Evolutionary conservation across 2,113 vertebrate species (phyloP).

Genomic region (Motacilla alba): DNA sequence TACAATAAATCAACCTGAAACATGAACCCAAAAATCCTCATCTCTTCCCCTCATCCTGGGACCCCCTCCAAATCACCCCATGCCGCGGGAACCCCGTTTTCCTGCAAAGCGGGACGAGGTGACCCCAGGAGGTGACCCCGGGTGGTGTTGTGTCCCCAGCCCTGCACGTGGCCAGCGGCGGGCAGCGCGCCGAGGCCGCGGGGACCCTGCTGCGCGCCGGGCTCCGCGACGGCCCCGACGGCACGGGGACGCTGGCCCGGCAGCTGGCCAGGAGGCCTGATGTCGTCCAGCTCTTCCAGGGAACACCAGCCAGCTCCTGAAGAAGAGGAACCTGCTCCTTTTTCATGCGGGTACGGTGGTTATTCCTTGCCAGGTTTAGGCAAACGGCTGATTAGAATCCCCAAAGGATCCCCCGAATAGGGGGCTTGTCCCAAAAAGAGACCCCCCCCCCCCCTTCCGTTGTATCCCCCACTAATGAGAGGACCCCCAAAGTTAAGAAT

Average conservation of each 20-base stretch:
- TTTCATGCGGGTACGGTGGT: fast-evolving
- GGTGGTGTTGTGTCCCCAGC: constrained; percentile 61
- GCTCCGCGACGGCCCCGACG: constrained; percentile 77
- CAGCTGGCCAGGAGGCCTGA: constrained; percentile 73
- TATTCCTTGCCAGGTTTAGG: fast-evolving
- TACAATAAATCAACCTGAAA: too few species aligned
- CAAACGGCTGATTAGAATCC: fast-evolving
- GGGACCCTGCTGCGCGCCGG: constrained; percentile 74
- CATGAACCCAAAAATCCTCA: too few species aligned
- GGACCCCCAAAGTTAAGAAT: neutral
- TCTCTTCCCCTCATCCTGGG: too few species aligned
- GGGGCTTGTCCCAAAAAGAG: neutral
- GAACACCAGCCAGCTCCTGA: fast-evolving
- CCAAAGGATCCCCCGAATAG: neutral
- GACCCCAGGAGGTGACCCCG: neutral
- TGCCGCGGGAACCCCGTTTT: fast-evolving
- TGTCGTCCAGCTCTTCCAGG: constrained; percentile 68
- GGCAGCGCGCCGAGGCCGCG: constrained; percentile 69
- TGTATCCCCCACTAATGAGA: neutral
- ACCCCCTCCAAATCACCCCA: too few species aligned
- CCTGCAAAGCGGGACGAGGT: neutral
- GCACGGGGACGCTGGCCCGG: constrained; percentile 64
- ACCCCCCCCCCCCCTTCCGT: neutral
- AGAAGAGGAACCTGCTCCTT: neutral
- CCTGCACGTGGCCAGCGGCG: constrained; percentile 84